Percentiles rank a stretch among this genome's conserved stretches.
phyloP scores from a whole-genome alignment of 2,888 invertebrate genomes.

The Hymenopus coronatus region DNA sequence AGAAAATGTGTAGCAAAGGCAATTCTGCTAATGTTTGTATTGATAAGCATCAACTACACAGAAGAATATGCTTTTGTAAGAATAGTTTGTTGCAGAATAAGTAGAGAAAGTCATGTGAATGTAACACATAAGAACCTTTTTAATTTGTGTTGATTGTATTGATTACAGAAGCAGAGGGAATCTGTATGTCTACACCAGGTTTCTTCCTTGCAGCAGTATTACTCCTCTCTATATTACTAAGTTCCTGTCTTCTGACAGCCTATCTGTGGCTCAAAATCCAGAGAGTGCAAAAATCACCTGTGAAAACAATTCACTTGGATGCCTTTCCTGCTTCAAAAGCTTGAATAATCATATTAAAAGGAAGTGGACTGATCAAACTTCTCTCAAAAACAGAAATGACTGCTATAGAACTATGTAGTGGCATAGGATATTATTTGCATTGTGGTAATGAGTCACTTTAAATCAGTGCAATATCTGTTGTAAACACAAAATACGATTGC shows the following conservation, averaged over 20 bases:
- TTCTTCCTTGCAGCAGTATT: conserved; percentile 62
- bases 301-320: conserved; percentile 6
- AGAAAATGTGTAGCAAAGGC: too few relatives aligned
- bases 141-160: not conserved
- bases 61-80: too few relatives aligned
- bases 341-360: not conserved
- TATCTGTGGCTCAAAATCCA: conserved; percentile 48
- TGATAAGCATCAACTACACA: too few relatives aligned
- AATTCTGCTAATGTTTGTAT: too few relatives aligned
- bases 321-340: conserved; percentile 2
- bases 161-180: conserved; percentile 43
- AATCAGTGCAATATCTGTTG: not conserved
- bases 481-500: too few relatives aligned
- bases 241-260: conserved; percentile 55
- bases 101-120: too few relatives aligned
- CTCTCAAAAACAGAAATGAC: not conserved
- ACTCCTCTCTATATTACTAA: conserved; percentile 58
- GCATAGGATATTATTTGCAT: not conserved
- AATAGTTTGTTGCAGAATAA: too few relatives aligned
- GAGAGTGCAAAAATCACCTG: not conserved
- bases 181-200: conserved; percentile 63
- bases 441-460: not conserved
- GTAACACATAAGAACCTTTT: too few relatives aligned
- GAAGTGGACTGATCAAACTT: not conserved
- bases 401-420: not conserved